A percentile compares a stretch with the other conserved stretches of the same genome.
Evolutionary conservation across 1,140 invertebrate genomes (phyloP).

Genomic region (Neodiprion fabricii): DNA sequence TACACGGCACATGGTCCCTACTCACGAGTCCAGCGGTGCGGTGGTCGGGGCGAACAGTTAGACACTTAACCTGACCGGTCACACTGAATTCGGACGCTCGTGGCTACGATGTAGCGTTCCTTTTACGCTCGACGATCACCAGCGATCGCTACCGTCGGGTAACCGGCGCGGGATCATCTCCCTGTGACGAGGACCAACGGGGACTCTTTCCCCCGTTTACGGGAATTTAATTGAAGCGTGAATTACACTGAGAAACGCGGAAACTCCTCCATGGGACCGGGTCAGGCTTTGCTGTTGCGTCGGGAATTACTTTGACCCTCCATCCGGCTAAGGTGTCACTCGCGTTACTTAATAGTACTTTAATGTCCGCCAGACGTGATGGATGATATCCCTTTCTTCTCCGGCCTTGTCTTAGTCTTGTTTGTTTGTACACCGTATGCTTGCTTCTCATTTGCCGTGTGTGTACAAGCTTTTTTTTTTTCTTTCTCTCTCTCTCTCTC

Average conservation of each 20-base stretch:
- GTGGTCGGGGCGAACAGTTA: background rate
- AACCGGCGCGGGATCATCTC: background rate
- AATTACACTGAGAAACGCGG: background rate
- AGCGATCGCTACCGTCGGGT: background rate
- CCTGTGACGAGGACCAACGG: background rate
- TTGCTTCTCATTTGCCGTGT: background rate
- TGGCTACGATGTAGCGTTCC: background rate
- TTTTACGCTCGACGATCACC: background rate
- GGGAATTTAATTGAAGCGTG: background rate
- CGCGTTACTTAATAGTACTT: background rate
- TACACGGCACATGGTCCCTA: background rate
- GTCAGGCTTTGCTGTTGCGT: too few relatives aligned
- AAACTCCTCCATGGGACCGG: background rate
- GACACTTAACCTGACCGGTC: constrained; percentile 6
- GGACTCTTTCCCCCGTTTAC: background rate
- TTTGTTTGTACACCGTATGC: too few relatives aligned
- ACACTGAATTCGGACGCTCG: background rate
- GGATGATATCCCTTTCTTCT: background rate
- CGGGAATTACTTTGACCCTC: background rate
- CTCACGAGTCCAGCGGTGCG: background rate
- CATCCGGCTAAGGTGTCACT: background rate
- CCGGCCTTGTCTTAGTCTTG: too few relatives aligned
- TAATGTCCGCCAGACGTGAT: background rate
- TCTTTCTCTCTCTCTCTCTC: background rate
- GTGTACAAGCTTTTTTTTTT: background rate